These are phyloP conservation scores for Caenorhabditis elegans DNA, from an alignment of 1,140 invertebrate genomes.

Conservation along the genomic window WBcel235 BX284605.5:15904001-15904500, in stretches of 20 bases:
- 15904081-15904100: too few species aligned
- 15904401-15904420: neutral
- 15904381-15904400: too few species aligned
- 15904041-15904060: too few species aligned
- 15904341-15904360: neutral
- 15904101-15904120: too few species aligned
- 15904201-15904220: neutral
- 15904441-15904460: neutral
- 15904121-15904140: too few species aligned
- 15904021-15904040: too few species aligned
- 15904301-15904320: neutral
- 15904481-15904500: neutral
- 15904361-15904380: constrained; percentile 27
- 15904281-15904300: neutral
- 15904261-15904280: constrained; percentile 13
- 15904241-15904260: neutral
- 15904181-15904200: too few species aligned
- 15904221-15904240: neutral
- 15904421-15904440: constrained; percentile 20
- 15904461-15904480: constrained; percentile 11
- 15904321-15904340: neutral
- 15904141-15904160: too few species aligned
- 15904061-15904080: too few species aligned
- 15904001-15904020: too few species aligned
- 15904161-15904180: too few species aligned